Base-by-base conservation (phyloP, 2,113 vertebrate species). In the Tursiops truncatus region DNA sequence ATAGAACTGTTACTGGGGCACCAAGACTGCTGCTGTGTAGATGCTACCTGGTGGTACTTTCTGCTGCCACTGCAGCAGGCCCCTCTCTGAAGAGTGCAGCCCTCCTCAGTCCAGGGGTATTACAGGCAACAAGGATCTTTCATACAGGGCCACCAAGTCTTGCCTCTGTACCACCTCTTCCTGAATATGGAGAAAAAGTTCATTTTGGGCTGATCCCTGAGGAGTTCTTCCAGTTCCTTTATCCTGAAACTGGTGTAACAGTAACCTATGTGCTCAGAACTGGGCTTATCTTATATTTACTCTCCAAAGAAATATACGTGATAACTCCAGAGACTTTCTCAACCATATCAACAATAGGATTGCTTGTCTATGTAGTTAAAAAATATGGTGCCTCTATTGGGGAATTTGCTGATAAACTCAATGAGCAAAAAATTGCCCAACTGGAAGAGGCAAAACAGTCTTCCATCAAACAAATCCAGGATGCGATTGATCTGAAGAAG, bases 261-360 rank as follows among this genome's bases (percentile, higher is more conserved):
- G 99, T 99, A 36, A 99, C 99, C 62, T 99, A 99, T 97, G 98
- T 99, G 99, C 63, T 99, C 70, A 99, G 99, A 33, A 99, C 99
- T 87, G 99, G 99, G 2, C 99, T 99, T 65, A 36, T 99, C 84
- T 56, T 99, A 1, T 99, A 99, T 98, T 0, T 99, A 4, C 99
- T 99, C 0, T 99, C 99, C 63, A 99, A 99, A 98, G 99, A 99
- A 98, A 98, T 99, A 97, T 99, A 99, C 5, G 97, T 99, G 3
- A 26, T 99, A 82, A 99, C 99, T 97, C 97, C 99, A 0, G 99
- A 99, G 98, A 99, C 99, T 0, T 31, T 99, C 36, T 96, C 99
- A 65, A 98, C 98, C 9, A 9, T 87, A 60, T 98, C 98, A 86
- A 96, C 99, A 4, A 86, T 99, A 2, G 0, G 98, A 1, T 8